Conservation (phyloP, 1,140 invertebrate species). For the Ganaspis sp. region DNA sequence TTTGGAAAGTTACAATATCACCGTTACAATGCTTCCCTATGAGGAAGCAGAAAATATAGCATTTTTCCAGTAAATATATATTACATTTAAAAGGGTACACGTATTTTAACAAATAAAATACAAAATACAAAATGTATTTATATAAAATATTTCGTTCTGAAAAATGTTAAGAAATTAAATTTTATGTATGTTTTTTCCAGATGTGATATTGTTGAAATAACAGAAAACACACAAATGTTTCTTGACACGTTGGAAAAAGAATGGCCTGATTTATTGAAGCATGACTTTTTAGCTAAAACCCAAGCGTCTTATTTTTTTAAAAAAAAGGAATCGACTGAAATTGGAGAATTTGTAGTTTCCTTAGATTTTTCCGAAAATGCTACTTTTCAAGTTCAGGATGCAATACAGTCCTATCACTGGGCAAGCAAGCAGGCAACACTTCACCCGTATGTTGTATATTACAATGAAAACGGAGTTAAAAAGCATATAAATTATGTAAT, state of each 20-base stretch:
- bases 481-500: neutral
- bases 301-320: constrained; percentile 23
- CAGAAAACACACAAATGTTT: neutral
- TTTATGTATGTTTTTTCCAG: neutral
- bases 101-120: too few relatives aligned
- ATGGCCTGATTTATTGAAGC: neutral
- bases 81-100: too few relatives aligned
- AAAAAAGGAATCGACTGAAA: constrained; percentile 7
- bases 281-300: constrained; percentile 23
- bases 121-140: too few relatives aligned
- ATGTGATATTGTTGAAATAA: neutral
- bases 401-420: constrained; percentile 57
- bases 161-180: too few relatives aligned
- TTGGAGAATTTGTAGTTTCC: neutral
- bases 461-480: constrained; percentile 26
- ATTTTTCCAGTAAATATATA: too few relatives aligned
- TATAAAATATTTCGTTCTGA: too few relatives aligned
- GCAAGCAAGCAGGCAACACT: constrained; percentile 53
- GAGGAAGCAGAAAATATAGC: too few relatives aligned
- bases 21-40: too few relatives aligned
- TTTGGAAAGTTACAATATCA: too few relatives aligned
- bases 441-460: constrained; percentile 49
- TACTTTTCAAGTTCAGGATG: constrained; percentile 57
- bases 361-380: neutral
- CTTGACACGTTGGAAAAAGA: neutral